Base-by-base conservation (phyloP, 2,113 vertebrate genomes). In the Phycodurus eques region DNA sequence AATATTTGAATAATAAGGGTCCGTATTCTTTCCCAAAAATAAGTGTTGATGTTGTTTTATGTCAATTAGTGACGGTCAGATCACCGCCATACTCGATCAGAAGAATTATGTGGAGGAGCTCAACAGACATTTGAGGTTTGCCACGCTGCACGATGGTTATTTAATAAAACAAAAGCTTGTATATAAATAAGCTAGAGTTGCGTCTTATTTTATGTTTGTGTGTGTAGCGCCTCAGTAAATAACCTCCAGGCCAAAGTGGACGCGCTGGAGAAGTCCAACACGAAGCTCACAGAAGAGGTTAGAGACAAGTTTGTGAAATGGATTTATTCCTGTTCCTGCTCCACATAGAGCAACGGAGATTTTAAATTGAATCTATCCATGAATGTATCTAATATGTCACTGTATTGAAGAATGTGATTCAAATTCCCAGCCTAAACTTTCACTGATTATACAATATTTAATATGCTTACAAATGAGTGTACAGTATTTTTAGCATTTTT, bases 61-160 rank as follows among this genome's bases (percentile, higher is more conserved):
- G 9, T 66, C 42, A 9, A 13, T 20, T 60, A 92, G 96, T 11
- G 98, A 99, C 75, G 97, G 96, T 47, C 97, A 99, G 82, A 99
- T 99, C 90, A 99, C 98, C 39, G 97, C 98, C 10, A 99, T 99
- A 78, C 92, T 99, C 67, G 98, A 99, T 80, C 98, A 99, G 94
- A 99, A 99, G 89, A 99, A 99, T 88, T 99, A 99, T 12, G 96
- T 99, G 15, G 98, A 99, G 87, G 98, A 99, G 83, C 95, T 99
- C 62, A 99, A 99, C 79, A 96, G 98, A 93, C 98, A 99, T 86
- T 90, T 99, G 79, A 98, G 96, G 98, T 98, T 91, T 0, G 79
- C 79, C 2, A 31, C 0, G 59, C 12, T 2, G 51, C 69, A 9
- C 3, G 20, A 56, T 10, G 64, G 22, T 33, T 3, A 1, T 14